A percentile compares a stretch with the other conserved stretches of the same genome.
Conservation (phyloP, 2,888 invertebrate genomes). For the Leptinotarsa haldemani region DNA sequence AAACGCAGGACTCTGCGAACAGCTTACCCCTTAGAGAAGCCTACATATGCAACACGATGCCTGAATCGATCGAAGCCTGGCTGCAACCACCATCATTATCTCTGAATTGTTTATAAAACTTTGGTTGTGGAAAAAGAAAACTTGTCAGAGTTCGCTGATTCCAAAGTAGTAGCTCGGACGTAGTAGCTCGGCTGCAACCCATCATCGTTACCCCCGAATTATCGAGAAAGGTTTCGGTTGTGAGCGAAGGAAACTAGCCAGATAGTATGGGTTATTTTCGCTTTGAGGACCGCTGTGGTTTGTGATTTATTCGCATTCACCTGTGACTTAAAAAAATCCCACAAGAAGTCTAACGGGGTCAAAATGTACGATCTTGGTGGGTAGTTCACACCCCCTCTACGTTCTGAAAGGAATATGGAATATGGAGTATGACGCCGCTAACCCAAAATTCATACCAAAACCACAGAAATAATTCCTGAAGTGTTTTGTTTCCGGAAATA, state of each 20-base stretch:
- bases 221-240: slow-evolving; percentile 48
- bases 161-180: background rate
- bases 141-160: background rate
- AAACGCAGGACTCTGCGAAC: slow-evolving; percentile 40
- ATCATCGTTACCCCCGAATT: slow-evolving; percentile 59
- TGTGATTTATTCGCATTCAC: too few species aligned
- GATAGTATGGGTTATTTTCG: background rate
- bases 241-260: slow-evolving; percentile 36
- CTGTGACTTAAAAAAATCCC: too few species aligned
- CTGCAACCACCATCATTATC: slow-evolving; percentile 58
- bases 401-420: too few species aligned
- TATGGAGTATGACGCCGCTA: too few species aligned
- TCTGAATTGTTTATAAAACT: slow-evolving; percentile 55
- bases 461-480: too few species aligned
- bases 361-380: too few species aligned
- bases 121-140: slow-evolving; percentile 38
- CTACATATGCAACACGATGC: slow-evolving; percentile 57
- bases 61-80: slow-evolving; percentile 51
- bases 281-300: too few species aligned
- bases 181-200: slow-evolving; percentile 48
- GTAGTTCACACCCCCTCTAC: too few species aligned
- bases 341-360: too few species aligned
- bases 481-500: too few species aligned
- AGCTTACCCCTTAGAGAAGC: slow-evolving; percentile 61
- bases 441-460: too few species aligned